Evolutionary conservation across 2,888 invertebrate genomes (phyloP).

Genomic region (Mimachlamys varia): DNA sequence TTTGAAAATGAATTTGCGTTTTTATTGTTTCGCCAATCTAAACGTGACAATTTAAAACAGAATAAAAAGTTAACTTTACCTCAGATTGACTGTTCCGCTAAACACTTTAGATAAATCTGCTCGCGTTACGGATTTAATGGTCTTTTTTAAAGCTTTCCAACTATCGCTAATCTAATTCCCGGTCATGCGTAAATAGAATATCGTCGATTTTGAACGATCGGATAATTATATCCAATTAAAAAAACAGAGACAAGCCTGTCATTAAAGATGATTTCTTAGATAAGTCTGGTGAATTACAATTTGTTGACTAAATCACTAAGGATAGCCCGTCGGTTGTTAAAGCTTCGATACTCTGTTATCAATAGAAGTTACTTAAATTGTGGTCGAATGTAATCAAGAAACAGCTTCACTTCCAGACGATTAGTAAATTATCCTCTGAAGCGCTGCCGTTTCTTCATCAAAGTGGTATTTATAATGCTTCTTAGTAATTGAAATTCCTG

Average conservation of each 20-base stretch:
- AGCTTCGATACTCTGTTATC: no score
- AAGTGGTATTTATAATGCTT: no score
- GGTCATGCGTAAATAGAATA: neutral
- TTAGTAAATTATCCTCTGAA: no score
- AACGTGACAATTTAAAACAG: neutral
- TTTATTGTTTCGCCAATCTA: neutral
- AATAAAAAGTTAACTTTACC: neutral
- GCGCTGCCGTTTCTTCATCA: no score
- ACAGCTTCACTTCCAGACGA: no score
- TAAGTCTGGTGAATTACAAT: neutral
- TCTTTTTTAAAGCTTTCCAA: neutral
- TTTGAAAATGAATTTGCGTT: neutral
- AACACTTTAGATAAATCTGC: neutral
- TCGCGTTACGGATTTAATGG: neutral
- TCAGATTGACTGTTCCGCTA: neutral
- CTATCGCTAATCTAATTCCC: neutral
- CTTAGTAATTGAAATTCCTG: no score
- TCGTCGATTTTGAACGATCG: neutral
- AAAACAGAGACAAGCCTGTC: neutral
- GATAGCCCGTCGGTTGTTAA: no score
- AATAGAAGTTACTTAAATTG: no score
- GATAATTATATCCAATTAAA: neutral
- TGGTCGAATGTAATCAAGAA: no score
- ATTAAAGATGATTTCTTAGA: neutral
- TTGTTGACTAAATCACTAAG: no score